These are phyloP conservation scores for Spodoptera frugiperda DNA, from an alignment of 1,140 invertebrate genomes.

Conservation along the genomic window DNA sequence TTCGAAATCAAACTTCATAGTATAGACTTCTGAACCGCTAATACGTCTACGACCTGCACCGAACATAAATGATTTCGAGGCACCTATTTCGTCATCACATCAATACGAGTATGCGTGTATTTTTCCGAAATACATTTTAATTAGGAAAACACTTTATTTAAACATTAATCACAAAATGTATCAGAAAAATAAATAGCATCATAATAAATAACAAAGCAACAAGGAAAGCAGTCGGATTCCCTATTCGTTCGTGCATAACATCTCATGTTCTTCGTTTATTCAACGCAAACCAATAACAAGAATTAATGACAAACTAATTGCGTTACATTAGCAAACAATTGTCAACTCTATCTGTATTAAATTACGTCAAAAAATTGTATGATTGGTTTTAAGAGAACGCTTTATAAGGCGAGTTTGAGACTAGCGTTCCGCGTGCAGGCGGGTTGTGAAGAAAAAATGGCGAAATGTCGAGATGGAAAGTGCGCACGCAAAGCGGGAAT, in stretches of 20 bases:
- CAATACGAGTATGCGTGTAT: not conserved
- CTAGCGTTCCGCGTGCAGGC: slow-evolving; percentile 53
- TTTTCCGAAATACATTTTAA: not conserved
- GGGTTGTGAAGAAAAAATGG: slow-evolving; percentile 56
- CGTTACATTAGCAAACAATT: not conserved
- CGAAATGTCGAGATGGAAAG: slow-evolving; percentile 76
- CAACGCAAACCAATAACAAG: slow-evolving; percentile 37
- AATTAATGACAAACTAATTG: slow-evolving; percentile 21
- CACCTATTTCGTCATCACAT: not conserved
- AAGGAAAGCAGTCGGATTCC: slow-evolving; percentile 55
- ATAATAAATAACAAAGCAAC: slow-evolving; percentile 36
- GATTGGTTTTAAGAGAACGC: not conserved
- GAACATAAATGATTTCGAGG: too few species aligned
- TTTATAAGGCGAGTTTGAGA: slow-evolving; percentile 22
- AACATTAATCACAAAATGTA: slow-evolving; percentile 20
- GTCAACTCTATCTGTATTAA: not conserved
- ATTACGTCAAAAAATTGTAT: not conserved
- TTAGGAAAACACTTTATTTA: not conserved
- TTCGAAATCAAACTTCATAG: too few species aligned
- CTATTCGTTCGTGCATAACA: slow-evolving; percentile 40
- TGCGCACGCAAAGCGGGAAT: slow-evolving; percentile 64
- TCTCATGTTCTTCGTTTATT: slow-evolving; percentile 37
- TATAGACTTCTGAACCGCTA: too few species aligned
- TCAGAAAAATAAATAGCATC: slow-evolving; percentile 3
- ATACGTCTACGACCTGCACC: too few species aligned